Base-by-base conservation (phyloP, 1,140 invertebrate genomes). In the Mylabris phalerata region DNA sequence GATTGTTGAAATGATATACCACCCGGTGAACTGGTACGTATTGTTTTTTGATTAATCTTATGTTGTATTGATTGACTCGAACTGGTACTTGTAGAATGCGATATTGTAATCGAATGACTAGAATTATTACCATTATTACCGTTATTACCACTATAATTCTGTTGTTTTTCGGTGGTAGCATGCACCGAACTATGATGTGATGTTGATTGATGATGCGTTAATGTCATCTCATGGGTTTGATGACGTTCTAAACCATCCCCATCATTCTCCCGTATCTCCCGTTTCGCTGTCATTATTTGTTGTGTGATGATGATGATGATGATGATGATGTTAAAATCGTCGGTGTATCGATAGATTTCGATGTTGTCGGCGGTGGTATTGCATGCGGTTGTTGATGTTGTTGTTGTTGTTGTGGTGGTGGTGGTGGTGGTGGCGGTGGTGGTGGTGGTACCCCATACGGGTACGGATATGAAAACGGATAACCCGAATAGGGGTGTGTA, bases 401-500 rank as follows among this genome's bases (percentile, higher is more conserved):
- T 65, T 88, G 83, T 4, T 82, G 83, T 66, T 82, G 86, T n/a
- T n/a, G n/a, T n/a, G n/a, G n/a, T n/a, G n/a, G n/a, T n/a, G n/a
- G n/a, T 13, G 85, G 85, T 49, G 84, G 85, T 24, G 86, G 86
- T 62, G 86, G 85, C 1, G 86, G 83, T 64, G 88, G 83, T 4
- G 82, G 83, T 65, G 82, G 86, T 13, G 85, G 85, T 49, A 86
- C 78, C 1, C 86, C 84, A 65, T 87, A 87, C 0, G 86, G 80
- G 75, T 87, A 87, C n/a, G 80, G 78, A 58, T 75, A 76, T 0
- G 77, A 74, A 19, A 78, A 80, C 0, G 77, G 73, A 47, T 70
- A 70, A 3, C 82, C 83, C 2, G 84, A 79, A 75, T 87, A 86
- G 13, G 84, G 82, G 63, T 86, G 84, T 2, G 83, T 78, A 73